These are phyloP conservation scores for Subacronicta megacephala DNA, from an alignment of 2,888 invertebrate genomes.

Conservation along the genomic window DNA sequence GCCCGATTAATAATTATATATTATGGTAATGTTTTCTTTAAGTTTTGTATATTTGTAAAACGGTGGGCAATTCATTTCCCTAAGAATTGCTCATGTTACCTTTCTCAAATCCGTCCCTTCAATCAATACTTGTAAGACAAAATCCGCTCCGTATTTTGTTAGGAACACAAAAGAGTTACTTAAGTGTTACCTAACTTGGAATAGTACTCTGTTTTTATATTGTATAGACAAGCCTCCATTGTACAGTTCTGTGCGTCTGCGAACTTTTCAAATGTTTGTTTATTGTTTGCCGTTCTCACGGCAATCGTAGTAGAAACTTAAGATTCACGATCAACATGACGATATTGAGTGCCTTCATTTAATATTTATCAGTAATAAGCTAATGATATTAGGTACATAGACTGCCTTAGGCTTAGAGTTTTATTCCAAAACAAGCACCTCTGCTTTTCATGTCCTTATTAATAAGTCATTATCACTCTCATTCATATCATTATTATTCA, in stretches of 20 bases:
- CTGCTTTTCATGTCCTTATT: too few species aligned
- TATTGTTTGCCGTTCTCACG: not conserved
- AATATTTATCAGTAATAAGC: too few species aligned
- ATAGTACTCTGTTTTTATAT: constrained; percentile 4
- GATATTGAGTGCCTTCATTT: not conserved
- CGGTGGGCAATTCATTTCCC: not conserved
- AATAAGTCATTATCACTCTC: too few species aligned
- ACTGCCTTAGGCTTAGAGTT: too few species aligned
- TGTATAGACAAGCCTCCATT: constrained; percentile 1
- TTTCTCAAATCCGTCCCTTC: not conserved
- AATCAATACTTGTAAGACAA: not conserved
- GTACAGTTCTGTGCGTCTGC: not conserved
- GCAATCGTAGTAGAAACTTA: not conserved
- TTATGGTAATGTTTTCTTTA: not conserved
- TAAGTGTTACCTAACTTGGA: not conserved
- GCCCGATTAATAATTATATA: not conserved
- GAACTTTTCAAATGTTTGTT: constrained; percentile 1
- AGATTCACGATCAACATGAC: not conserved
- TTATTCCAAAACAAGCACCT: too few species aligned
- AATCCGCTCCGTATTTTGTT: constrained; percentile 1
- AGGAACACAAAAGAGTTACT: constrained; percentile 3
- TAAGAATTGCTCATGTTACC: not conserved
- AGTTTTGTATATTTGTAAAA: not conserved
- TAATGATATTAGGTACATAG: too few species aligned
- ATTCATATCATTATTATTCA: too few species aligned